Percentiles rank a stretch among this genome's conserved stretches.
Evolutionary conservation across 2,888 invertebrate genomes (phyloP).

Genomic region (Aproaerema taeniolella): DNA sequence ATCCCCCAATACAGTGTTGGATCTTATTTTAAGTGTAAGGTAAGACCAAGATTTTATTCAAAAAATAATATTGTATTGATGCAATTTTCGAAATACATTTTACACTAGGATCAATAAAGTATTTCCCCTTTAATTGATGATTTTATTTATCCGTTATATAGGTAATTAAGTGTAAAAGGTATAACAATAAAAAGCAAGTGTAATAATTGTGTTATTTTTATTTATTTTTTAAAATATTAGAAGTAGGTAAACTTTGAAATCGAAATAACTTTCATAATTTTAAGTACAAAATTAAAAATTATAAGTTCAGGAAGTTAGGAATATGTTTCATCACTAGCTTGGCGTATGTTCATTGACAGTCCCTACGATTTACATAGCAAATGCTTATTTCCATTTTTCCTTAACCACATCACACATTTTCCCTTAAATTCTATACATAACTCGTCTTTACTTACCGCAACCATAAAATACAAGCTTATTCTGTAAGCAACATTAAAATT

Average conservation of each 20-base stretch:
- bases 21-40: slow-evolving; percentile 65
- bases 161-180: background rate
- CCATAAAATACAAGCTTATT: slow-evolving; percentile 25
- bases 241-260: slow-evolving; percentile 12
- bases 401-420: background rate
- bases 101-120: slow-evolving; percentile 76
- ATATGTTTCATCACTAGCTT: no score
- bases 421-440: background rate
- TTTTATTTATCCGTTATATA: slow-evolving; percentile 32
- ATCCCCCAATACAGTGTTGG: slow-evolving; percentile 47
- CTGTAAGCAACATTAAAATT: slow-evolving; percentile 16
- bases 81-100: slow-evolving; percentile 75
- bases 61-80: slow-evolving; percentile 70
- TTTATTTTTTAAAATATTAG: slow-evolving; percentile 14
- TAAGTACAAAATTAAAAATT: slow-evolving; percentile 21
- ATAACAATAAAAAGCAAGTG: slow-evolving; percentile 10
- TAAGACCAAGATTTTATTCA: slow-evolving; percentile 73
- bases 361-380: no score
- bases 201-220: slow-evolving; percentile 11
- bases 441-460: slow-evolving; percentile 23
- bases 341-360: no score
- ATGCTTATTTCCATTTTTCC: background rate
- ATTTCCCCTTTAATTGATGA: slow-evolving; percentile 54
- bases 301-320: no score
- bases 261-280: slow-evolving; percentile 10